These are phyloP conservation scores for Lepisosteus oculatus DNA, from an alignment of 2,113 vertebrate species.

Conservation along the genomic window DNA sequence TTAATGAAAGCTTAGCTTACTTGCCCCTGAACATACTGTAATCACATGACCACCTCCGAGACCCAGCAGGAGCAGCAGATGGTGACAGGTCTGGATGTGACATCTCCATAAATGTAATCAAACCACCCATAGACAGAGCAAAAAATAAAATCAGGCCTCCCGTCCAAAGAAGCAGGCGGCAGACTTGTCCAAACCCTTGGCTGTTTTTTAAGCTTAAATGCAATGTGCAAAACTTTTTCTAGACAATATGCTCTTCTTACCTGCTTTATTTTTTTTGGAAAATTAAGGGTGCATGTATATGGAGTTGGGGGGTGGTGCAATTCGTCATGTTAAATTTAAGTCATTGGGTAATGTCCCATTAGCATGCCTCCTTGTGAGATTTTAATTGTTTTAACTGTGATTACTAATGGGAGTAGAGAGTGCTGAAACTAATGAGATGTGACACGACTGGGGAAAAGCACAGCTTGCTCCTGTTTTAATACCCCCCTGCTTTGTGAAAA, in stretches of 20 bases:
- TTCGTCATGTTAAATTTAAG: constrained; percentile 53
- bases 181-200: neutral
- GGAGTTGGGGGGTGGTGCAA: neutral
- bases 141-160: constrained; percentile 33
- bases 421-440: constrained; percentile 51
- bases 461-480: constrained; percentile 40
- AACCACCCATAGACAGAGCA: constrained; percentile 31
- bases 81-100: constrained; percentile 48
- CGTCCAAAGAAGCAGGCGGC: constrained; percentile 30
- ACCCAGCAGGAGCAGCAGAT: constrained; percentile 49
- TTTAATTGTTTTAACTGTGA: constrained; percentile 49
- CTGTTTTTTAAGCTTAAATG: neutral
- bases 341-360: constrained; percentile 42
- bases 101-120: constrained; percentile 50
- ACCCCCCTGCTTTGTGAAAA: neutral
- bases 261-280: neutral
- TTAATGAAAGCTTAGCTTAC: constrained; percentile 39
- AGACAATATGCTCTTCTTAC: neutral
- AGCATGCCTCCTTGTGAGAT: constrained; percentile 39
- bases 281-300: no score
- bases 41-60: constrained; percentile 33
- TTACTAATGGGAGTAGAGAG: constrained; percentile 47
- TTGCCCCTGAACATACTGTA: constrained; percentile 37
- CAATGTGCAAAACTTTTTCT: neutral
- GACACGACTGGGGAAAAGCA: constrained; percentile 48